phyloP scores from a whole-genome alignment of 1,140 invertebrate species.

The Physella acuta region DNA sequence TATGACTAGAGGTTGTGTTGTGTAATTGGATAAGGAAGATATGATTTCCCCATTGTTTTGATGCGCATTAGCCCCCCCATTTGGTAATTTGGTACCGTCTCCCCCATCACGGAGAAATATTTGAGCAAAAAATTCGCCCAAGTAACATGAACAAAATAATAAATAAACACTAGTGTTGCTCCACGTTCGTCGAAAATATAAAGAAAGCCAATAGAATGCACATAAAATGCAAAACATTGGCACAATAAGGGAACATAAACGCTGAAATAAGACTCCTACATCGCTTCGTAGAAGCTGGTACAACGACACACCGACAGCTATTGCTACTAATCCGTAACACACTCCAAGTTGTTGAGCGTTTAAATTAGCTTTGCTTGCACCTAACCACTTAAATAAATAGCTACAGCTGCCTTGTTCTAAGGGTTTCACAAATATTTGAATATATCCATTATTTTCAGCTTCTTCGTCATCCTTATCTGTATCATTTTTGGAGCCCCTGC shows the following conservation, averaged over 20 bases:
- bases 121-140: conserved; percentile 56
- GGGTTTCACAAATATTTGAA: conserved; percentile 54
- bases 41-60: neutral
- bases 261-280: conserved; percentile 52
- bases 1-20: conserved; percentile 49
- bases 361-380: conserved; percentile 41
- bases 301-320: conserved; percentile 38
- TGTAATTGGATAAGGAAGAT: conserved; percentile 29
- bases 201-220: conserved; percentile 56
- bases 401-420: conserved; percentile 51
- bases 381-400: conserved; percentile 49
- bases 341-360: conserved; percentile 45
- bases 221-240: conserved; percentile 57
- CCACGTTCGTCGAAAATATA: conserved; percentile 57
- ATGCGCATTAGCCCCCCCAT: conserved; percentile 13
- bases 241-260: conserved; percentile 51
- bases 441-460: conserved; percentile 55
- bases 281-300: conserved; percentile 52
- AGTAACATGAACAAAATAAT: conserved; percentile 56
- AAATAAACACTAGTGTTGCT: conserved; percentile 58
- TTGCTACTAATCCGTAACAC: conserved; percentile 43
- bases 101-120: conserved; percentile 38
- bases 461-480: conserved; percentile 53
- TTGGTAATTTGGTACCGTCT: conserved; percentile 11
- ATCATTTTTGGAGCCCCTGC: conserved; percentile 54